Base-by-base conservation (phyloP, 2,797 vertebrate species). In the Lates japonicus region DNA sequence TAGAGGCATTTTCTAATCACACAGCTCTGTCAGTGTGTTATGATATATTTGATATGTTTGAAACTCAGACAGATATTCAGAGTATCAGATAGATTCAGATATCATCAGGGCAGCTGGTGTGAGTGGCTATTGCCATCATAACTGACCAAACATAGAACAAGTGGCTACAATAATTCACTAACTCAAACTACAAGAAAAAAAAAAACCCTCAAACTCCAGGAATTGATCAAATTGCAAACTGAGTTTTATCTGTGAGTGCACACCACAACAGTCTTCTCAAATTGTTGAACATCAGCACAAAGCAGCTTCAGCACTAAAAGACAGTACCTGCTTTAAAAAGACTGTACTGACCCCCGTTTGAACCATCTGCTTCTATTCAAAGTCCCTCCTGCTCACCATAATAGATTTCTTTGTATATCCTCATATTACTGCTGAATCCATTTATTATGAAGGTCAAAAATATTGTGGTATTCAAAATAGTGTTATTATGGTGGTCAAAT, bases 401-500 rank as follows among this genome's bases (percentile, higher is more conserved):
- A 81, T 48, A 48, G 1, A 57, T n/a, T 76, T 22, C 41, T 77
- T 80, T 84, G 58, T 82, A 35, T 33, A 3, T n/a, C 74, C 44
- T 80, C 39, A 73, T 25, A 41, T 76, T 67, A 76, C 67, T 11
- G 33, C 58, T 70, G 64, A 76, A 76, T 64, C 57, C 12, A 78
- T 86, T 78, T 72, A 81, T n/a, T 46, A 14, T 69, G 70, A 87
- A 89, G 76, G 71, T 80, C 33, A 70, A 54, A 74, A 62, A 37
- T 51, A 78, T 62, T 75, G 58, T 76, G n/a, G n/a, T n/a, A n/a
- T n/a, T n/a, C n/a, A n/a, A n/a, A n/a, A 68, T n/a, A 7, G 11
- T 65, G 61, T 74, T 37, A 61, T 59, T 37, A 7, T 79, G 57
- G 41, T 51, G 52, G 52, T 74, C 61, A 64, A 46, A 67, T 3